These are phyloP conservation scores for Semaprochilodus insignis DNA, from an alignment of 2,797 vertebrate species.

Conservation along the genomic window DNA sequence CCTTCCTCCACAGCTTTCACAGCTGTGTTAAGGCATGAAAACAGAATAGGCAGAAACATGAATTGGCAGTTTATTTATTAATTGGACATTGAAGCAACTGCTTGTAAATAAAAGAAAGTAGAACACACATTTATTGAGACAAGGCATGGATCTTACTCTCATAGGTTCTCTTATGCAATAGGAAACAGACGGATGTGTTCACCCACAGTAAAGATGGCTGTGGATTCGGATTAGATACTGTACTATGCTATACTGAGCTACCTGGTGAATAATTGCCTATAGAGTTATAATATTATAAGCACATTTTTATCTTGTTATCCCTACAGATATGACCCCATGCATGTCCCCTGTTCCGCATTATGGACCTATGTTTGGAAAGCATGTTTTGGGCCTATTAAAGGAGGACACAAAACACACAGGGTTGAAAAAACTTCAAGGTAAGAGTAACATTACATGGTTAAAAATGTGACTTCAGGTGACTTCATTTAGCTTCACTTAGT, in stretches of 20 bases:
- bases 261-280: background rate
- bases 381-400: conserved; percentile 77
- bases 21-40: too few species aligned
- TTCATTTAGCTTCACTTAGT: background rate
- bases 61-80: too few species aligned
- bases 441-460: conserved; percentile 59
- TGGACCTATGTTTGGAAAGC: conserved; percentile 82
- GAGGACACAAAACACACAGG: conserved; percentile 81
- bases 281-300: background rate
- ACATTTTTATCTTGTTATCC: conserved; percentile 2
- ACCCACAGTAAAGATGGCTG: too few species aligned
- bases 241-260: background rate
- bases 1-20: too few species aligned
- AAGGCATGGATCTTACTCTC: too few species aligned
- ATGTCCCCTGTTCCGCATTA: conserved; percentile 91
- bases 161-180: too few species aligned
- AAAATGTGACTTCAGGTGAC: background rate
- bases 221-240: background rate
- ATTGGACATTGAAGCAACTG: too few species aligned
- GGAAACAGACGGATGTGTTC: too few species aligned
- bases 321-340: conserved; percentile 90
- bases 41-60: too few species aligned
- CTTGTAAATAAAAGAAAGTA: too few species aligned
- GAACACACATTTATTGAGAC: too few species aligned
- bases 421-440: conserved; percentile 84